Base-by-base conservation (phyloP, 2,888 invertebrate species). In the Coenonympha glycerion region DNA sequence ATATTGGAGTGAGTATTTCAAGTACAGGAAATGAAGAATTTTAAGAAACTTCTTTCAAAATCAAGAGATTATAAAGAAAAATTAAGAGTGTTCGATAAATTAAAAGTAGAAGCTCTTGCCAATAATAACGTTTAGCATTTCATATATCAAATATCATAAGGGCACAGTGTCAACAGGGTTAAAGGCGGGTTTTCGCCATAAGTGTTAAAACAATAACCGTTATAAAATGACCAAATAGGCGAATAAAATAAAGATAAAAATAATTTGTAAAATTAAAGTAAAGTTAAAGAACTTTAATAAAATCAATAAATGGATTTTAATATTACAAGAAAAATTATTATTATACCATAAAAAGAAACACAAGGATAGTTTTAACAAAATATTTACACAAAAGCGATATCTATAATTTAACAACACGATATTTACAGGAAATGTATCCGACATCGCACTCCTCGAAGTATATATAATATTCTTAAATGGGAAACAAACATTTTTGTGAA, bases 371-470 rank as follows among this genome's bases (percentile, higher is more conserved):
- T 70, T 63, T 69, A 84, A 84, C 81, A 84, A 83, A 84, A 77
- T 83, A 84, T 85, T 71, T 86, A 86, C 86, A 86, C 73, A 81
- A 80, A 85, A 82, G 80, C 79, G 84, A 84, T 79, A 76, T 73
- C 71, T 81, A 84, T 80, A 83, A 83, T 76, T 82, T 81, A 86
- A 85, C 77, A 85, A 85, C 81, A 75, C 79, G 75, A 71, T 81
- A 83, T 86, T 74, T 86, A 86, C 83, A 74, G 62, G 69, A 74
- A 62, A 69, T 70, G 71, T 69, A 62, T 61, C 75, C 61, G 59
- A 62, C 44, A 47, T 55, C 55, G 58, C 49, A 53, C 60, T 49
- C 55, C 44, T 24, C 48, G 39, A 22, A 46, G 40, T 18, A 16
- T 11, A 30, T 30, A n/a, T 8, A 8, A 33, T 15, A 31, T 8